Evolutionary conservation across 1,140 invertebrate species (phyloP), one percentile per base, ranked within the genome.

Genomic region (Agrypnia vestita): DNA sequence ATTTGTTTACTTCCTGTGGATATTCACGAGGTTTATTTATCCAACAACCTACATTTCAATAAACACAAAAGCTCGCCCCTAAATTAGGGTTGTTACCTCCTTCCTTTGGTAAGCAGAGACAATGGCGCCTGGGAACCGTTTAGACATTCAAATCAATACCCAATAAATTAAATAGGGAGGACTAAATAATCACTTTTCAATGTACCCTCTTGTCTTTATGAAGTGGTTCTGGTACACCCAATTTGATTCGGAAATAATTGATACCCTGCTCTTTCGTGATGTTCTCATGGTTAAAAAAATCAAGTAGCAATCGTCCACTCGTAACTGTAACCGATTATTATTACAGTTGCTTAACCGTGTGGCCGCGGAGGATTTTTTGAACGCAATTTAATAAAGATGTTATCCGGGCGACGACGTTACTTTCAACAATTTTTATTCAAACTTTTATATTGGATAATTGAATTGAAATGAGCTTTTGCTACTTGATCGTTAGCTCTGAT

Each of bases 251-350:
- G 49, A 64, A 64, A 71, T 71, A 71, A 71, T 71, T 49, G 46
- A 71, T 71, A 25, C 67, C 67, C 17, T n/a, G 61, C 13, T 64
- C 19, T 64, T 59, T 13, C 61, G 61, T 64, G 61, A 64, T 35
- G 17, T 71, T 51, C 47, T 21, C 44, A 71, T 51, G 44, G 46
- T 19, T 71, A 49, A 17, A 71, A 71, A 51, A 71, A 71, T 9
- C 46, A 25, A 71, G 67, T 71, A 71, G 67, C 46, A 49, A 71
- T 71, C 67, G 46, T 71, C 21, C 46, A 71, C 10, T 71, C 15
- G 67, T 71, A 71, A 71, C 67, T 71, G 67, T 21, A 71, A 49
- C 67, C 67, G 46, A 51, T 71, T 71, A 71, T 71, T 71, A 71
- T n/a, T 47, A 71, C 19, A 51, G 67, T 71, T 49, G 25, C 59